A percentile compares a stretch with the other conserved stretches of the same genome.
phyloP scores from a whole-genome alignment of 2,797 vertebrate species.

The Halcyon badia region DNA sequence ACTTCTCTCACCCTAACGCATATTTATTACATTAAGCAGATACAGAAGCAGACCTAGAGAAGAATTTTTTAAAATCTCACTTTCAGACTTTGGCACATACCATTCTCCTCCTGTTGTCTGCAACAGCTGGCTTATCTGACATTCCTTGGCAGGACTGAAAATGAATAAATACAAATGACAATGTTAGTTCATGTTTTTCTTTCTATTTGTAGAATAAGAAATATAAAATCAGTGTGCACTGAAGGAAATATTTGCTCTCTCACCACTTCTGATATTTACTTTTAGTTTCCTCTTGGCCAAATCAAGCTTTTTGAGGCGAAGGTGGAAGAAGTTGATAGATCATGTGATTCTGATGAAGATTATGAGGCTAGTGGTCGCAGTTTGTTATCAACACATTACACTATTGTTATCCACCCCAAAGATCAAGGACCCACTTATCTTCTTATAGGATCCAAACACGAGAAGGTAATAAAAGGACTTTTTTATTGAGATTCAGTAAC shows the following conservation, averaged over 20 bases:
- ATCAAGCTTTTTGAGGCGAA: constrained; percentile 93
- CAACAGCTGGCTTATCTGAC: neutral
- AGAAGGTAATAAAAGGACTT: constrained; percentile 85
- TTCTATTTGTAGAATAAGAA: neutral
- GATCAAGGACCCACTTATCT: constrained; percentile 93
- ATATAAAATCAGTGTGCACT: neutral
- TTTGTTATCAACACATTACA: constrained; percentile 87
- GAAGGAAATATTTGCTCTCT: neutral
- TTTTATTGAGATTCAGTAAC: neutral
- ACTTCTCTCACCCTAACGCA: neutral
- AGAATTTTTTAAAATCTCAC: neutral
- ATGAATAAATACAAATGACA: neutral
- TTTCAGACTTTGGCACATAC: neutral
- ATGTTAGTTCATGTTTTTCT: neutral
- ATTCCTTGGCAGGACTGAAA: neutral
- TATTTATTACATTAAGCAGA: neutral
- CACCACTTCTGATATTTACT: constrained; percentile 31
- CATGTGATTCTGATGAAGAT: constrained; percentile 90
- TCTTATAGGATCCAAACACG: constrained; percentile 90
- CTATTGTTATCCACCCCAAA: constrained; percentile 89
- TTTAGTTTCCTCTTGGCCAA: constrained; percentile 97
- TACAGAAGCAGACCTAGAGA: neutral
- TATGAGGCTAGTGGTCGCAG: constrained; percentile 87
- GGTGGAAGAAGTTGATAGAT: constrained; percentile 93
- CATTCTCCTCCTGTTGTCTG: neutral